Percentiles rank a stretch among this genome's conserved stretches.
Evolutionary conservation across 2,113 vertebrate genomes (phyloP).

Genomic region (Centrocercus urophasianus): DNA sequence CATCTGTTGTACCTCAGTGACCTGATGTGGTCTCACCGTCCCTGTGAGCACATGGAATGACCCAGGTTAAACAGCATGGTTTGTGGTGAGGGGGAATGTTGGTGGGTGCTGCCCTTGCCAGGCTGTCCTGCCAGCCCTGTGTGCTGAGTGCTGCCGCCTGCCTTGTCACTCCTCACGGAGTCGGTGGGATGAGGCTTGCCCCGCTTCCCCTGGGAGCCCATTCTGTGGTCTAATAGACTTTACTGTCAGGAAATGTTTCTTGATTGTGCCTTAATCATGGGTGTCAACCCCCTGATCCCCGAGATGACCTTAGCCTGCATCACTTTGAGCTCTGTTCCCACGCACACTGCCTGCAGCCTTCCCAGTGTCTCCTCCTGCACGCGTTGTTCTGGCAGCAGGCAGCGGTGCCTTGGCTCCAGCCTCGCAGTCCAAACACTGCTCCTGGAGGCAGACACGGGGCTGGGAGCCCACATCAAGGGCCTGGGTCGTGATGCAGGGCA

Average conservation of each 20-base stretch:
- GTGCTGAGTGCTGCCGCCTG: not conserved
- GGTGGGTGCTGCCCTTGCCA: not conserved
- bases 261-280: conserved; percentile 1
- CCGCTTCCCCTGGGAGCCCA: not conserved
- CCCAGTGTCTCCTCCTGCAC: not conserved
- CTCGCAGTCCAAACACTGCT: not conserved
- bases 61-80: not conserved
- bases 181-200: not conserved
- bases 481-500: not conserved
- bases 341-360: not conserved
- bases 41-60: fast-evolving
- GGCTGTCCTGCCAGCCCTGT: not conserved
- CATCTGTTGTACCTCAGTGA: not conserved
- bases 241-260: conserved; percentile 39
- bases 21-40: not conserved
- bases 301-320: not conserved
- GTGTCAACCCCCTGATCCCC: conserved; percentile 8
- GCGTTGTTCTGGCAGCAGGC: not conserved
- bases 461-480: not conserved
- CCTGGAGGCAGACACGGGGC: not conserved
- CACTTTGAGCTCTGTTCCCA: not conserved
- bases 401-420: not conserved
- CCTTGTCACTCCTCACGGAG: not conserved
- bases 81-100: not conserved
- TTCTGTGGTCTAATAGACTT: conserved; percentile 31